Conservation (phyloP, 1,140 invertebrate genomes). For the Drosophila kikkawai region DNA sequence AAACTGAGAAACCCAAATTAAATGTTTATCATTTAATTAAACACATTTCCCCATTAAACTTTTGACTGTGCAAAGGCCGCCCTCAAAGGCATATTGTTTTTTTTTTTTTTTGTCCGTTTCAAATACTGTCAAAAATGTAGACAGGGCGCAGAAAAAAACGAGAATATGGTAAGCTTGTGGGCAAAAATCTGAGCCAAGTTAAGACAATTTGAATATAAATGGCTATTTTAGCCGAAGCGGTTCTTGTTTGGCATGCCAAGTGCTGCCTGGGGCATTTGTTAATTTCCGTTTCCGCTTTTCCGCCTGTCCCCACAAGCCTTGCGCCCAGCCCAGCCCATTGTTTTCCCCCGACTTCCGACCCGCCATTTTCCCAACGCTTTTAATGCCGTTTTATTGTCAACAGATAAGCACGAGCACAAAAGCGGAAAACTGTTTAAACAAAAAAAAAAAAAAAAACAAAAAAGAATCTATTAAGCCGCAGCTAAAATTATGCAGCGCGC, state of each 20-base stretch:
- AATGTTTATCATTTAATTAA: slow-evolving; percentile 54
- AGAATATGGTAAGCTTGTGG: slow-evolving; percentile 9
- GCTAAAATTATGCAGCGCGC: slow-evolving; percentile 35
- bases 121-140: slow-evolving; percentile 25
- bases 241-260: slow-evolving; percentile 57
- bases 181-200: slow-evolving; percentile 49
- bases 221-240: slow-evolving; percentile 49
- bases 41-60: slow-evolving; percentile 41
- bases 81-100: slow-evolving; percentile 17
- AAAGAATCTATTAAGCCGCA: slow-evolving; percentile 31
- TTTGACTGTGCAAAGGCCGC: slow-evolving; percentile 17
- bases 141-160: slow-evolving; percentile 1
- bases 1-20: slow-evolving; percentile 21
- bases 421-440: slow-evolving; percentile 47
- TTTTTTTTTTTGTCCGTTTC: not conserved
- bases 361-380: slow-evolving; percentile 48
- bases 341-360: slow-evolving; percentile 41
- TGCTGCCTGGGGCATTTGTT: slow-evolving; percentile 69
- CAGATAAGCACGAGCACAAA: slow-evolving; percentile 70
- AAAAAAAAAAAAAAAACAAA: slow-evolving; percentile 23
- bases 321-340: slow-evolving; percentile 29
- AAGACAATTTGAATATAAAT: slow-evolving; percentile 77
- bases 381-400: slow-evolving; percentile 76
- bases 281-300: slow-evolving; percentile 66
- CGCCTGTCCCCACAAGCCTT: not conserved